These are phyloP conservation scores for Sebastes nivosus DNA, from an alignment of 2,797 vertebrate genomes.

Conservation along the genomic window DNA sequence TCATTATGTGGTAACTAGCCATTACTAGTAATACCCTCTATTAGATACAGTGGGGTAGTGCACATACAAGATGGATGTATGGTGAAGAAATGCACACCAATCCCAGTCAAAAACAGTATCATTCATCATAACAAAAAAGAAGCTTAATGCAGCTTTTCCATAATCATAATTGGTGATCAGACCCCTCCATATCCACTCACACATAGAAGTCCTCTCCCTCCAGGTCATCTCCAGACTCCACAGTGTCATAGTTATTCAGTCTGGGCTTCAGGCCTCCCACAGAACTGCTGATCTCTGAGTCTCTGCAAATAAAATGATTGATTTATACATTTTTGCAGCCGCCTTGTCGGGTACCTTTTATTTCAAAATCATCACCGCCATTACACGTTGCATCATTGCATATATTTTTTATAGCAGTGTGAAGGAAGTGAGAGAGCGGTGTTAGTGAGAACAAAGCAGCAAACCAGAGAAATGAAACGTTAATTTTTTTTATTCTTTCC, in stretches of 20 bases:
- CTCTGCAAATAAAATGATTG: constrained; percentile 44
- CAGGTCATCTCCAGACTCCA: constrained; percentile 89
- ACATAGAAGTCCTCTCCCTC: constrained; percentile 85
- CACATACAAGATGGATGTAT: not conserved
- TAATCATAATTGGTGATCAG: not conserved
- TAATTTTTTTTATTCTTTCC: too few species aligned
- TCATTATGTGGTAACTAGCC: not conserved
- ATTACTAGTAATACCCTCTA: not conserved
- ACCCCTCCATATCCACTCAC: constrained; percentile 69
- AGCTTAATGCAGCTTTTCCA: not conserved
- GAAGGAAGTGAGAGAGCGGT: too few species aligned
- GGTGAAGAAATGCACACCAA: not conserved
- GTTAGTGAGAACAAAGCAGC: too few species aligned
- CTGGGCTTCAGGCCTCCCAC: constrained; percentile 64
- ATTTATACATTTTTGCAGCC: not conserved
- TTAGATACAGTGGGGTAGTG: not conserved
- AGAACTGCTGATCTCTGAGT: constrained; percentile 79
- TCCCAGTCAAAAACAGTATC: not conserved
- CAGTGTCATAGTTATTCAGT: constrained; percentile 81
- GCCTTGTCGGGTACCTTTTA: not conserved
- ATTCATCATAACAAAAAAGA: not conserved
- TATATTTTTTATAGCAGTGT: not conserved
- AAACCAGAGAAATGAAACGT: too few species aligned
- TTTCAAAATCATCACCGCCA: not conserved
- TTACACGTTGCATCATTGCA: not conserved